These are phyloP conservation scores for Penaeus japonicus DNA, from an alignment of 1,140 invertebrate species.

Conservation along the genomic window DNA sequence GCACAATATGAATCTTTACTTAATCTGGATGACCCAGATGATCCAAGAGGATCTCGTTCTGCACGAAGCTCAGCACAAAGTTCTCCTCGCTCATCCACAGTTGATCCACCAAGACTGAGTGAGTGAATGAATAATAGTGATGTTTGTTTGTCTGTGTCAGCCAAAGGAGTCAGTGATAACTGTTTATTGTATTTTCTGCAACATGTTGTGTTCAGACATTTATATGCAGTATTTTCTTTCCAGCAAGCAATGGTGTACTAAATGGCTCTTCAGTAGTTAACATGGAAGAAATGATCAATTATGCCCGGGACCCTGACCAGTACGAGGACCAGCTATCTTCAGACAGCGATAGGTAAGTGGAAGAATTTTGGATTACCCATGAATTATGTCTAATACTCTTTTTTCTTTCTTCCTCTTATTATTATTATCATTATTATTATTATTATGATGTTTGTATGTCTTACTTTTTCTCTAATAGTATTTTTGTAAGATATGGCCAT, in stretches of 20 bases:
- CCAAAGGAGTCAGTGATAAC: too few species aligned
- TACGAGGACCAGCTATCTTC: background rate
- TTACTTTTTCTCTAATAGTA: too few species aligned
- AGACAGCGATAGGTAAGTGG: conserved; percentile 11
- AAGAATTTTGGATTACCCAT: background rate
- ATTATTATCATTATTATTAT: too few species aligned
- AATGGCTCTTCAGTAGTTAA: background rate
- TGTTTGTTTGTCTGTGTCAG: too few species aligned
- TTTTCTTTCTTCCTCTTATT: too few species aligned
- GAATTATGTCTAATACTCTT: too few species aligned
- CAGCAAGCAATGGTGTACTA: background rate
- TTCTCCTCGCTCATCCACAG: conserved; percentile 17
- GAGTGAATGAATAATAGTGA: background rate
- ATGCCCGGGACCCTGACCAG: background rate
- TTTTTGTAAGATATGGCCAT: too few species aligned
- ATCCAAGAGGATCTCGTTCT: background rate
- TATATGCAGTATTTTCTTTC: background rate
- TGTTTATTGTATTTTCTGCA: too few species aligned
- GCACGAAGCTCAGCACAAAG: background rate
- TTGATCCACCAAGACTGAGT: background rate
- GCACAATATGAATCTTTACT: conserved; percentile 66
- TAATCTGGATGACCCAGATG: conserved; percentile 35
- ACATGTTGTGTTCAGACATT: too few species aligned
- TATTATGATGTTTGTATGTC: too few species aligned
- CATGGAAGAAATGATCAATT: background rate